Percentiles rank a stretch among this genome's conserved stretches.
Conservation (phyloP, 2,797 vertebrate species). For the Manis javanica region DNA sequence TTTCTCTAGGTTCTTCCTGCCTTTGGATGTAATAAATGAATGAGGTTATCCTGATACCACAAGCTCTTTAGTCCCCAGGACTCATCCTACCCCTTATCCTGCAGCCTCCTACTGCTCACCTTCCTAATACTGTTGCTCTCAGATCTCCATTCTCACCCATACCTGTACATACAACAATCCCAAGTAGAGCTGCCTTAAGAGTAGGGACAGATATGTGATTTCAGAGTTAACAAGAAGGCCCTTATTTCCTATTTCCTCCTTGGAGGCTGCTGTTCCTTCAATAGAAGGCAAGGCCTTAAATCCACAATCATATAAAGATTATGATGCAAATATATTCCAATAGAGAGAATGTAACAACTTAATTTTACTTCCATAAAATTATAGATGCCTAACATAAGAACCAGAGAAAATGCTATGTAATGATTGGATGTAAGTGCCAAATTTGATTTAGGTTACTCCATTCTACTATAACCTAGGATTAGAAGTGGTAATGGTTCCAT, state of each 20-base stretch:
- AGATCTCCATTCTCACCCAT: not conserved
- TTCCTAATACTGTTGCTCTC: not conserved
- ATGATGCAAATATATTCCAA: not conserved
- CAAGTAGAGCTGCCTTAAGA: not conserved
- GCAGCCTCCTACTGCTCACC: not conserved
- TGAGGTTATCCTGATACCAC: not conserved
- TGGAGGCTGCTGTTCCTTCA: not conserved
- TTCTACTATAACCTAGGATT: not conserved
- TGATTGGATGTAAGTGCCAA: not conserved
- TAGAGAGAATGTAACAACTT: not conserved
- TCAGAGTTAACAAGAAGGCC: not conserved
- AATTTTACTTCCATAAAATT: not conserved
- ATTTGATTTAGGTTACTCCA: not conserved
- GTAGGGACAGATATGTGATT: not conserved
- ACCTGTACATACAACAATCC: not conserved
- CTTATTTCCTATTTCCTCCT: not conserved
- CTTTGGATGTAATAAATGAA: not conserved
- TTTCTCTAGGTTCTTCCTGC: not conserved
- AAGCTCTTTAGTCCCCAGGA: not conserved
- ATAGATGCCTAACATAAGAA: not conserved
- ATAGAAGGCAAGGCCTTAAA: not conserved
- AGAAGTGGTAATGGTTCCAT: not conserved
- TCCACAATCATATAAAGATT: not conserved
- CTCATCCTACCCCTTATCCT: not conserved
- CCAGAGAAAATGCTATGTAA: not conserved